phyloP scores from a whole-genome alignment of 2,888 invertebrate species.

The Pherbina coryleti region DNA sequence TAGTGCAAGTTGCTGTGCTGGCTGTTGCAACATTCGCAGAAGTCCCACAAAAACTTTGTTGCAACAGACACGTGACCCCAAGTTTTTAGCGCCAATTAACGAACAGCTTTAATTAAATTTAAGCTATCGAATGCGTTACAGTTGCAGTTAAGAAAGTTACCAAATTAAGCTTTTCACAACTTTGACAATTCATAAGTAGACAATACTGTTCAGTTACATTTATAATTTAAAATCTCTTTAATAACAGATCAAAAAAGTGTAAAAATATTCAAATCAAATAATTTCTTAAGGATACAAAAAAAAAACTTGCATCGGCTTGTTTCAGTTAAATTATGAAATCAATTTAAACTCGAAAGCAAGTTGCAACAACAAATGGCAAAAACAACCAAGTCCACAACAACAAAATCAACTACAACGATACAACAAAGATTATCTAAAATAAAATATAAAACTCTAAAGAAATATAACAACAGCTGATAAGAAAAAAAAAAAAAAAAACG shows the following conservation, averaged over 20 bases:
- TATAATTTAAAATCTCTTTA: background rate
- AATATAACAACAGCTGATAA: constrained; percentile 24
- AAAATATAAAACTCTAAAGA: constrained; percentile 25
- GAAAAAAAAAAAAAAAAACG: constrained; percentile 36
- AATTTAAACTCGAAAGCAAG: constrained; percentile 54
- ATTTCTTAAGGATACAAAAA: constrained; percentile 26
- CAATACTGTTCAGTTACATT: background rate
- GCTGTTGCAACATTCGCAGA: background rate
- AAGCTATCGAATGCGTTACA: background rate
- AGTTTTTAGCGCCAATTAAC: background rate
- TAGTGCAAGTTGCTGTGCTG: background rate
- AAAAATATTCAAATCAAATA: background rate
- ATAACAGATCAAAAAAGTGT: constrained; percentile 5
- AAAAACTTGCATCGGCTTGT: constrained; percentile 53
- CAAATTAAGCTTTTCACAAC: background rate
- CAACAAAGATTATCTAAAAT: constrained; percentile 19
- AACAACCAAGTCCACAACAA: background rate
- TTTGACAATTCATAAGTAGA: background rate
- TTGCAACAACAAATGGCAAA: constrained; percentile 42
- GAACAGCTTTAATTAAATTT: background rate
- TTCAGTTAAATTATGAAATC: constrained; percentile 51
- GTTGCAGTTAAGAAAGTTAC: too few relatives aligned
- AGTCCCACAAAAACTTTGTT: background rate
- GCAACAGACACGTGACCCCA: background rate
- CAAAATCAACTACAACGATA: background rate